These are phyloP conservation scores for Apis dorsata DNA, from an alignment of 1,140 invertebrate species.

Conservation along the genomic window DNA sequence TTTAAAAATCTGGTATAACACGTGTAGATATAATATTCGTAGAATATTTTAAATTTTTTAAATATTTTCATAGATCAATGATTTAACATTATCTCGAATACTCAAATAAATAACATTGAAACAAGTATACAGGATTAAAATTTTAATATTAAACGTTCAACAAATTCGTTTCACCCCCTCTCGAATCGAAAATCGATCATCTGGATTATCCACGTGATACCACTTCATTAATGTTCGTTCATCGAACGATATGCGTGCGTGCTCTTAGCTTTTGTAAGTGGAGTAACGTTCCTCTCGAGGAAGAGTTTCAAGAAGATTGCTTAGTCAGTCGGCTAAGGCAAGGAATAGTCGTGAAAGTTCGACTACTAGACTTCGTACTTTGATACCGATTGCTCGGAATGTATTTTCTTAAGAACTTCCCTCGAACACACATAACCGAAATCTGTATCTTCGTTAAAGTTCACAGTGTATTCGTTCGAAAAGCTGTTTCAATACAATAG, in stretches of 20 bases:
- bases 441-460: constrained; percentile 60
- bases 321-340: constrained; percentile 57
- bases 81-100: no score
- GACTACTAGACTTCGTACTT: constrained; percentile 65
- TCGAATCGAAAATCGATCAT: background rate
- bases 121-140: no score
- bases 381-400: constrained; percentile 65
- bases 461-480: constrained; percentile 22
- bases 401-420: constrained; percentile 68
- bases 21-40: no score
- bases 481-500: background rate
- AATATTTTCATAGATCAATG: no score
- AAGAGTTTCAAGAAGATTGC: constrained; percentile 67
- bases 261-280: background rate
- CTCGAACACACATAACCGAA: constrained; percentile 52
- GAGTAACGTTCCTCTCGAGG: constrained; percentile 44
- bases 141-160: no score
- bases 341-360: constrained; percentile 62
- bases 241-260: background rate
- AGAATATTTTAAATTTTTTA: no score
- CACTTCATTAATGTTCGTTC: background rate
- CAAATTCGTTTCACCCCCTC: no score
- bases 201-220: background rate
- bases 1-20: no score
- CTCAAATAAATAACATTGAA: no score